phyloP scores from a whole-genome alignment of 1,140 invertebrate species.

The Ridgeia piscesae region DNA sequence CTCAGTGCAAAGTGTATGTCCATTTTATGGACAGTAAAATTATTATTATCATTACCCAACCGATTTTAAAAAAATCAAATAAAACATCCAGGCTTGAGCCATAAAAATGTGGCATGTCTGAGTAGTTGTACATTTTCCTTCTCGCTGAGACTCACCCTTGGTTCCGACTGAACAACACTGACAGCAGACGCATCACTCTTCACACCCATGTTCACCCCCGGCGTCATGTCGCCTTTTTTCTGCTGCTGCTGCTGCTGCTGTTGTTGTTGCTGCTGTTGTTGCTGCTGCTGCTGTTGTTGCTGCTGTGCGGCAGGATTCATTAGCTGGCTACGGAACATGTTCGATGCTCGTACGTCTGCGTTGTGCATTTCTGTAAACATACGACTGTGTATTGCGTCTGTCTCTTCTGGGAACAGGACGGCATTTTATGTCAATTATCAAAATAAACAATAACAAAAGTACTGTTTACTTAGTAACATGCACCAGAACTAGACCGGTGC shows the following conservation, averaged over 20 bases:
- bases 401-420: not conserved
- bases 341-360: conserved; percentile 41
- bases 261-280: not conserved
- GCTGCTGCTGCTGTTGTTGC: not conserved
- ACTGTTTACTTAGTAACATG: no score
- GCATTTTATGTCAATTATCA: not conserved
- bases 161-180: not conserved
- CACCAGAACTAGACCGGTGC: no score
- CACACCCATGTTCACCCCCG: not conserved
- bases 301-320: conserved; percentile 22
- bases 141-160: not conserved
- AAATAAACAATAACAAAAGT: not conserved
- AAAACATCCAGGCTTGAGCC: not conserved
- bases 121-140: not conserved
- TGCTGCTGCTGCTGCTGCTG: not conserved
- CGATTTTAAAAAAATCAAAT: no score
- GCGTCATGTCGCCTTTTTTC: not conserved
- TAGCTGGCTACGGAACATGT: conserved; percentile 48
- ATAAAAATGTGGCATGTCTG: not conserved
- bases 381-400: not conserved
- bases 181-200: not conserved
- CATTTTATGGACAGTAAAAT: no score
- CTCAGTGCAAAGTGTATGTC: no score
- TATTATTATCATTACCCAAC: no score
- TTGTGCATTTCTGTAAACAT: conserved; percentile 31